These are phyloP conservation scores for Plagodis dolabraria DNA, from an alignment of 2,888 invertebrate species.

Conservation along the genomic window DNA sequence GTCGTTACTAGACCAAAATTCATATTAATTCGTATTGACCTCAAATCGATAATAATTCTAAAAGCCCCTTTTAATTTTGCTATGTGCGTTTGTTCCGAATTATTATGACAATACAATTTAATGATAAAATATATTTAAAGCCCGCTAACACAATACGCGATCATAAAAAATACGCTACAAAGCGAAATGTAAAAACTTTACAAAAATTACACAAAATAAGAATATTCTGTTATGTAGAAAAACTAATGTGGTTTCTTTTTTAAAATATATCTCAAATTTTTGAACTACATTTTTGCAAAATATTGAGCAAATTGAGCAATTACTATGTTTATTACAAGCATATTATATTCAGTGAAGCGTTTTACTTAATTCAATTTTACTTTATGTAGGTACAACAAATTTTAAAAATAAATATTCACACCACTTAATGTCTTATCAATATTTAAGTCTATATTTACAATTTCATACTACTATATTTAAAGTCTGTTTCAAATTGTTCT, in stretches of 20 bases:
- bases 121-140: slow-evolving; percentile 31
- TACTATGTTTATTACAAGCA: slow-evolving; percentile 54
- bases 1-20: neutral
- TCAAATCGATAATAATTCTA: slow-evolving; percentile 15
- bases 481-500: slow-evolving; percentile 36
- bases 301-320: slow-evolving; percentile 78
- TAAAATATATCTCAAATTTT: slow-evolving; percentile 39
- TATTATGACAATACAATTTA: slow-evolving; percentile 25
- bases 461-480: slow-evolving; percentile 48
- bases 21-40: slow-evolving; percentile 22
- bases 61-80: slow-evolving; percentile 22
- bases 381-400: slow-evolving; percentile 22
- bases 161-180: slow-evolving; percentile 44
- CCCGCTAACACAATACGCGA: slow-evolving; percentile 35
- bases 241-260: slow-evolving; percentile 47
- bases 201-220: slow-evolving; percentile 37
- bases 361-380: slow-evolving; percentile 37
- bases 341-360: slow-evolving; percentile 41
- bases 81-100: slow-evolving; percentile 39
- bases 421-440: slow-evolving; percentile 35
- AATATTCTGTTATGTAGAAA: slow-evolving; percentile 55
- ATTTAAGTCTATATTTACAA: slow-evolving; percentile 58
- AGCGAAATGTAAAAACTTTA: slow-evolving; percentile 44
- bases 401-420: slow-evolving; percentile 32
- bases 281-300: slow-evolving; percentile 61